Evolutionary conservation across 2,888 invertebrate genomes (phyloP), one percentile per base, ranked within the genome.

Genomic region (Drosophila borborema): DNA sequence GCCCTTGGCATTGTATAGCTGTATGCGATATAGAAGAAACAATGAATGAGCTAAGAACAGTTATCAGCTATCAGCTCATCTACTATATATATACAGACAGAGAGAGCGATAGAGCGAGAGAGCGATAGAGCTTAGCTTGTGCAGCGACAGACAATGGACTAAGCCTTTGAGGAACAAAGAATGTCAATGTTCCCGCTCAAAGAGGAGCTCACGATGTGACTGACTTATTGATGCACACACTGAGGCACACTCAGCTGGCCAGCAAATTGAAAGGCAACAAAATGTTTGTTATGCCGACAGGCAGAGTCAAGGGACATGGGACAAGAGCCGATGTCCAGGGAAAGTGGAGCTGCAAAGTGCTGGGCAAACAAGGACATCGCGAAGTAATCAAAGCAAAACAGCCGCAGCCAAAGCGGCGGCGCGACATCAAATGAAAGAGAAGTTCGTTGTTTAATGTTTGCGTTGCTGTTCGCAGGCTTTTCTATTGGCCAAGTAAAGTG

Each of bases 351-450:
- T 7, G 40, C 66, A n/a, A 49, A 87, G 88, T 85, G 82, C 67
- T 69, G 48, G 51, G 53, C 82, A 87, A 85, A 85, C 82, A 82
- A 58, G 70, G 72, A 70, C 80, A 70, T 59, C 63, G 65, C 63
- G 70, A 41, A 60, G 85, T 68, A 84, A 85, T 87, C 85, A 87
- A 78, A 66, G 81, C 69, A 54, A 64, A 67, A 43, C 66, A 61
- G 54, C 6, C 12, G 45, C 9, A 28, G 48, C 48, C 48, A 48
- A 56, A 38, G 46, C 36, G 23, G 46, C 36, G 23, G 46, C 64
- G 60, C 40, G 18, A 49, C 14, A 14, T n/a, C n/a, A 65, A 49
- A 41, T 48, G 38, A 79, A 55, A 58, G 28, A 67, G 43, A 36
- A 45, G 46, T n/a, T 51, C 23, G 48, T 46, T 56, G 34, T 41